Evolutionary conservation across 2,888 invertebrate species (phyloP).

Genomic region (Phania funesta): DNA sequence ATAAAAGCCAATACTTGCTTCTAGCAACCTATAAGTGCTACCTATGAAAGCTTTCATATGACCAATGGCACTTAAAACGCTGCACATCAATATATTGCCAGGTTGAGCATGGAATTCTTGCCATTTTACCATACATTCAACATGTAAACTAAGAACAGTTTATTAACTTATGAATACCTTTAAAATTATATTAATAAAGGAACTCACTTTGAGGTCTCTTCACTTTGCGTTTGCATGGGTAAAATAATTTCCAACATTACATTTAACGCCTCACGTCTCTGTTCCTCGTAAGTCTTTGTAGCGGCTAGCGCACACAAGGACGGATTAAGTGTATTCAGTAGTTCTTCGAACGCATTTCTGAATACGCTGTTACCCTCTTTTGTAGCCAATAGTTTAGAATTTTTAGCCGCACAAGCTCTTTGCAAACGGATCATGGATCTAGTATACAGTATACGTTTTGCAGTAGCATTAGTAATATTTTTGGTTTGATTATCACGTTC

Average conservation of each 20-base stretch:
- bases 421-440: slow-evolving; percentile 77
- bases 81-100: slow-evolving; percentile 75
- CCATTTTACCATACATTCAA: slow-evolving; percentile 77
- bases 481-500: slow-evolving; percentile 69
- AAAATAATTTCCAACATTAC: slow-evolving; percentile 78
- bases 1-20: slow-evolving; percentile 77
- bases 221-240: slow-evolving; percentile 77
- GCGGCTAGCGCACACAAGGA: slow-evolving; percentile 70
- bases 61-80: slow-evolving; percentile 76
- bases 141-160: slow-evolving; percentile 73
- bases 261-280: slow-evolving; percentile 76
- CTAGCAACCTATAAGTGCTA: slow-evolving; percentile 75
- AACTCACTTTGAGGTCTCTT: slow-evolving; percentile 77
- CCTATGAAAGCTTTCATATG: slow-evolving; percentile 76
- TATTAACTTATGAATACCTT: background rate
- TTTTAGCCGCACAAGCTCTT: slow-evolving; percentile 76
- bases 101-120: slow-evolving; percentile 72
- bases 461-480: slow-evolving; percentile 72
- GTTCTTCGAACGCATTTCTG: slow-evolving; percentile 72
- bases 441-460: slow-evolving; percentile 78
- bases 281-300: slow-evolving; percentile 72
- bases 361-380: slow-evolving; percentile 76
- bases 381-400: slow-evolving; percentile 76
- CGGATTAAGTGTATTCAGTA: slow-evolving; percentile 74
- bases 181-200: background rate